Conservation (phyloP, 2,113 vertebrate species). For the Eolophus roseicapilla region DNA sequence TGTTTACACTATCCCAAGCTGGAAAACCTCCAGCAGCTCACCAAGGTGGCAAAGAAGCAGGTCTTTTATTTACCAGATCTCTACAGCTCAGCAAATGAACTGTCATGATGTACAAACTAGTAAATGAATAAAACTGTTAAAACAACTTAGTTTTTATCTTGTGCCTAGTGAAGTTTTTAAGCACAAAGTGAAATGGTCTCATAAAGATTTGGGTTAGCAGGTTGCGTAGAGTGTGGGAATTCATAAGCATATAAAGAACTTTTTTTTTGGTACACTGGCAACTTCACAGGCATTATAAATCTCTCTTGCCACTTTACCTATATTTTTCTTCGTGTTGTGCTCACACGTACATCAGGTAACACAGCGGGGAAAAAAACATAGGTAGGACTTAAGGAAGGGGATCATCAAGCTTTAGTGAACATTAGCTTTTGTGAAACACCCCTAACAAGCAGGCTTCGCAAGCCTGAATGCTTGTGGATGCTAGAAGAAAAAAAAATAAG, state of each 20-base stretch:
- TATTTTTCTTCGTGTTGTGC: neutral
- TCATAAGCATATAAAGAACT: neutral
- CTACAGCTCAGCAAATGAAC: neutral
- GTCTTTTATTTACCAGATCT: neutral
- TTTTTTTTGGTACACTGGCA: neutral
- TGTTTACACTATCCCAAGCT: neutral
- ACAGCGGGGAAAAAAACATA: accelerated
- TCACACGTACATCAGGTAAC: neutral
- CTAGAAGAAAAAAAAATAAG: neutral
- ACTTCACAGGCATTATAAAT: neutral
- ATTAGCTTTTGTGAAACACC: neutral
- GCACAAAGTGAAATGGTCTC: neutral
- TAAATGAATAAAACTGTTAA: neutral
- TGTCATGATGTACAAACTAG: accelerated
- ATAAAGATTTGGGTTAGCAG: neutral
- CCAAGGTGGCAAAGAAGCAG: neutral
- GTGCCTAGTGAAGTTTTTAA: neutral
- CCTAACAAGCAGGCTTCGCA: neutral
- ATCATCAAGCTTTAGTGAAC: too few relatives aligned
- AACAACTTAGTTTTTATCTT: neutral
- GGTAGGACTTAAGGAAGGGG: neutral
- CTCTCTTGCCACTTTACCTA: neutral
- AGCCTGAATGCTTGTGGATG: neutral
- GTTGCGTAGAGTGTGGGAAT: neutral
- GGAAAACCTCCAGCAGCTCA: neutral